Percentiles rank a stretch among this genome's conserved stretches.
phyloP scores from a whole-genome alignment of 2,888 invertebrate genomes.

The Criorhina ranunculi region DNA sequence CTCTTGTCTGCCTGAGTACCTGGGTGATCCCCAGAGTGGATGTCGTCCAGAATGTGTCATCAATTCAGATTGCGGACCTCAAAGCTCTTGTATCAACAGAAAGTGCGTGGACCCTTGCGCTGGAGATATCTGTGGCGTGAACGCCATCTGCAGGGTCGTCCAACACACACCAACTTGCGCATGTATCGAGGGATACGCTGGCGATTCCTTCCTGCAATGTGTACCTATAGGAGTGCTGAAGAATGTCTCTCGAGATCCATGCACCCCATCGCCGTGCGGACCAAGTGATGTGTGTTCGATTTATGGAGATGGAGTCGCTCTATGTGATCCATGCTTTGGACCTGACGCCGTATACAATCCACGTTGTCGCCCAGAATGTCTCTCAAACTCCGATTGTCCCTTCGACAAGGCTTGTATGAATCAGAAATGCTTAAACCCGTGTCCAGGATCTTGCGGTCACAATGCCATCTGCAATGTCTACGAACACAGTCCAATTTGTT shows the following conservation, averaged over 20 bases:
- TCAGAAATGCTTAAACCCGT: slow-evolving; percentile 91
- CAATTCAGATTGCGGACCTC: slow-evolving; percentile 91
- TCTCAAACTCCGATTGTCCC: slow-evolving; percentile 92
- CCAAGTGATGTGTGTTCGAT: slow-evolving; percentile 88
- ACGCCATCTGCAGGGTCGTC: slow-evolving; percentile 91
- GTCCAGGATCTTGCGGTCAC: slow-evolving; percentile 91
- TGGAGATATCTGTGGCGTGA: slow-evolving; percentile 90
- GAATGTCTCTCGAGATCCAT: slow-evolving; percentile 89
- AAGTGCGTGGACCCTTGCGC: slow-evolving; percentile 91
- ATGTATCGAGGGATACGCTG: slow-evolving; percentile 91
- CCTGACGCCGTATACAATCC: slow-evolving; percentile 89
- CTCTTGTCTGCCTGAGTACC: slow-evolving; percentile 90
- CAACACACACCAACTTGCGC: slow-evolving; percentile 93
- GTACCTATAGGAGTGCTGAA: slow-evolving; percentile 86
- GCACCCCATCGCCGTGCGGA: slow-evolving; percentile 92
- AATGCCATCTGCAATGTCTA: slow-evolving; percentile 90
- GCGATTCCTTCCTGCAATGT: slow-evolving; percentile 92
- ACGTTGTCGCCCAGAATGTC: slow-evolving; percentile 92
- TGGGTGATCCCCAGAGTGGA: slow-evolving; percentile 91
- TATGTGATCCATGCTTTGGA: slow-evolving; percentile 91
- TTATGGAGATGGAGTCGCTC: slow-evolving; percentile 90
- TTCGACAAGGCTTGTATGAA: slow-evolving; percentile 91
- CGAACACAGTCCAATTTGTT: slow-evolving; percentile 90
- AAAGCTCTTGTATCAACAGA: slow-evolving; percentile 90
- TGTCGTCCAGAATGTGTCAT: slow-evolving; percentile 92